These are phyloP conservation scores for Diarsia rubi DNA, from an alignment of 2,888 invertebrate genomes.

Conservation along the genomic window DNA sequence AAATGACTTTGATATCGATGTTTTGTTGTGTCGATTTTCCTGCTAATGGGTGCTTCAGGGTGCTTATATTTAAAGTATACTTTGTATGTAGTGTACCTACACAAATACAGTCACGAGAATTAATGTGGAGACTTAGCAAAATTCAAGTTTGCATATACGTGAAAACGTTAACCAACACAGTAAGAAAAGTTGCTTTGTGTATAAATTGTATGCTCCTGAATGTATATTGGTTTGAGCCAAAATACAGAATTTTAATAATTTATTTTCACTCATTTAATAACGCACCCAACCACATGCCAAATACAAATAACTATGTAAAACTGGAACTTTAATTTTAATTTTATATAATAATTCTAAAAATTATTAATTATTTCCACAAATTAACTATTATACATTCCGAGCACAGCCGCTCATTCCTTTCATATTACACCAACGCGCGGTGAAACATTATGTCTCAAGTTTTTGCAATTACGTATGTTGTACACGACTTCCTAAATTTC, in stretches of 20 bases:
- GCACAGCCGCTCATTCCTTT: slow-evolving; percentile 9
- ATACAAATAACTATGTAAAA: background rate
- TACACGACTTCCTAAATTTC: slow-evolving; percentile 54
- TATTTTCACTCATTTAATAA: background rate
- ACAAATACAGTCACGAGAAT: too few relatives aligned
- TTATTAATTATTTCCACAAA: slow-evolving; percentile 9
- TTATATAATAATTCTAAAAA: background rate
- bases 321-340: background rate
- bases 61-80: slow-evolving; percentile 23
- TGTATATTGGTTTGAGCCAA: background rate
- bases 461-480: slow-evolving; percentile 52
- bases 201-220: too few relatives aligned
- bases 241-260: background rate
- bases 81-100: background rate
- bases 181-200: too few relatives aligned
- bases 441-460: slow-evolving; percentile 31
- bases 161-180: too few relatives aligned
- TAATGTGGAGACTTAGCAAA: too few relatives aligned
- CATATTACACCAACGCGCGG: slow-evolving; percentile 16
- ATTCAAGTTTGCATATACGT: too few relatives aligned
- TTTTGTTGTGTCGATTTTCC: slow-evolving; percentile 25
- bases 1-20: slow-evolving; percentile 23
- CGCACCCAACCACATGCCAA: background rate
- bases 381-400: slow-evolving; percentile 10
- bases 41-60: slow-evolving; percentile 36